Evolutionary conservation across 2,888 invertebrate species (phyloP).

Genomic region (Platypus cylindrus): DNA sequence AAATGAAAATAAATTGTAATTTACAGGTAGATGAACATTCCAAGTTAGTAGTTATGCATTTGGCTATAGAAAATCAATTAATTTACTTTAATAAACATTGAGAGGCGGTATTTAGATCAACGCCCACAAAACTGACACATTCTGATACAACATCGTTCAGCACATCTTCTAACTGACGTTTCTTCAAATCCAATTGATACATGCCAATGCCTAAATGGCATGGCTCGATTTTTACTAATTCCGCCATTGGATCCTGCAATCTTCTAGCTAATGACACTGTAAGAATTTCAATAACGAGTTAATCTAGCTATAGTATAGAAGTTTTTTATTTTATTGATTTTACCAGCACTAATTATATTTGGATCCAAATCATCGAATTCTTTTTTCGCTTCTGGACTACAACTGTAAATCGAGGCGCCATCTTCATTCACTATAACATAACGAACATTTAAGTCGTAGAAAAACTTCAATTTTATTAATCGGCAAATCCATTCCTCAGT

Average conservation of each 20-base stretch:
- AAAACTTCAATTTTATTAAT: conserved; percentile 42
- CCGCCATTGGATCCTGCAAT: conserved; percentile 80
- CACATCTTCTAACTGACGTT: conserved; percentile 58
- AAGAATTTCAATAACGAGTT: neutral
- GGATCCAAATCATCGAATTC: conserved; percentile 79
- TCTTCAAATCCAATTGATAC: conserved; percentile 85
- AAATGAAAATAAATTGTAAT: neutral
- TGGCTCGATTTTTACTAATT: conserved; percentile 87
- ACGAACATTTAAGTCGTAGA: conserved; percentile 47
- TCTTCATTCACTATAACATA: conserved; percentile 80
- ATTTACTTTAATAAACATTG: conserved; percentile 60
- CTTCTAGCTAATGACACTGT: conserved; percentile 70
- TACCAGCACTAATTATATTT: conserved; percentile 66
- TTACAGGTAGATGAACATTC: neutral
- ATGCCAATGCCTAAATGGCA: conserved; percentile 89
- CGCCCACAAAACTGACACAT: conserved; percentile 87
- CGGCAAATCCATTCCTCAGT: conserved; percentile 63
- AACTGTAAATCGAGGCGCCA: conserved; percentile 88
- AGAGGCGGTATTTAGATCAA: conserved; percentile 81
- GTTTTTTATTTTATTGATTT: conserved; percentile 5
- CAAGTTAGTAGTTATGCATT: neutral
- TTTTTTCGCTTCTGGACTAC: conserved; percentile 68
- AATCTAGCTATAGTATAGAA: neutral
- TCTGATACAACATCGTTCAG: conserved; percentile 75
- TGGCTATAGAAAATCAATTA: neutral